A percentile compares a stretch with the other conserved stretches of the same genome.
phyloP scores from a whole-genome alignment of 2,888 invertebrate species.

The Byasa hedistus region DNA sequence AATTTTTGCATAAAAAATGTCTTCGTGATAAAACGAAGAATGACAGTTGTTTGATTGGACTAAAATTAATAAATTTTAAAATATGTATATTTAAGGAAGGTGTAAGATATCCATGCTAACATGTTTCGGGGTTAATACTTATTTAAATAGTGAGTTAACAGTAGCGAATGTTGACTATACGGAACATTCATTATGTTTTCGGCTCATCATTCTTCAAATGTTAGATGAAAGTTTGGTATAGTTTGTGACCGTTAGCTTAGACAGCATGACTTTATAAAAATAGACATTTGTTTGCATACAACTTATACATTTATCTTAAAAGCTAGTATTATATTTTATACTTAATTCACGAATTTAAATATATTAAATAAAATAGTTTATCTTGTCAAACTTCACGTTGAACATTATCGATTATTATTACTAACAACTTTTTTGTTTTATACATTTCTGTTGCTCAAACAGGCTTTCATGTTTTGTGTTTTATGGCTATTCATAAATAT shows the following conservation, averaged over 20 bases:
- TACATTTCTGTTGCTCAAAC: neutral
- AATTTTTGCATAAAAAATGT: neutral
- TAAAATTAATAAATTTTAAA: neutral
- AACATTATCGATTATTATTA: neutral
- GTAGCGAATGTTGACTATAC: constrained; percentile 9
- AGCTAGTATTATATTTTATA: too few species aligned
- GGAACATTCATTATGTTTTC: constrained; percentile 15
- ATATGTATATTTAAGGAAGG: constrained; percentile 1
- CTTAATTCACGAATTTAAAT: too few species aligned
- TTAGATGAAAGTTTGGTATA: constrained; percentile 22
- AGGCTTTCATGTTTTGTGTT: too few species aligned
- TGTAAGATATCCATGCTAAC: neutral
- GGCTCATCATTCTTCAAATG: constrained; percentile 24
- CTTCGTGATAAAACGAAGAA: neutral
- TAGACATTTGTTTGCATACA: neutral
- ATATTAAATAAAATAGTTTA: too few species aligned
- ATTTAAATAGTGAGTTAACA: constrained; percentile 21
- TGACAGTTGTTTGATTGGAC: neutral
- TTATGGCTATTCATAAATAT: too few species aligned
- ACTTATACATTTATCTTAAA: neutral
- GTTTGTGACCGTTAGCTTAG: constrained; percentile 12
- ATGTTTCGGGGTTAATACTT: constrained; percentile 24
- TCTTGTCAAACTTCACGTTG: neutral
- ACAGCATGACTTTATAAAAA: neutral
- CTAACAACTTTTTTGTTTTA: neutral